Evolutionary conservation across 2,888 invertebrate species (phyloP).

Genomic region (Pycnomerus fuliginosus): DNA sequence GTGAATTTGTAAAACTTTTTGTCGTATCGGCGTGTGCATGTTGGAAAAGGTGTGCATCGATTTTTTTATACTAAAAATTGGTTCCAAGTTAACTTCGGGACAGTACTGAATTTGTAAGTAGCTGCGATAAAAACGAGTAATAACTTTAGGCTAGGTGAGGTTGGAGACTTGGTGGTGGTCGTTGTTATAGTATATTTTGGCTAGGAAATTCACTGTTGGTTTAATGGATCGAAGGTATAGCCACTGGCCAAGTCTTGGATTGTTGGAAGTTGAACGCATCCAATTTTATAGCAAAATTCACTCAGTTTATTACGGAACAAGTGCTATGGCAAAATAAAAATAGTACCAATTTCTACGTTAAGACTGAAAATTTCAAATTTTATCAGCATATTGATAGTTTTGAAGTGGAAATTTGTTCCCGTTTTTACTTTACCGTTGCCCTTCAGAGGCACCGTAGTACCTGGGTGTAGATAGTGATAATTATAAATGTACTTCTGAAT

Average conservation of each 20-base stretch:
- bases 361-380: too few species aligned
- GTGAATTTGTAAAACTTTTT: constrained; percentile 31
- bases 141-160: constrained; percentile 28
- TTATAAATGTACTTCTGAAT: constrained; percentile 36
- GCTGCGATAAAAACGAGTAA: constrained; percentile 27
- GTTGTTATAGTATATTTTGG: constrained; percentile 28
- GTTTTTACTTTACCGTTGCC: too few species aligned
- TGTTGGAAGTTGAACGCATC: constrained; percentile 26
- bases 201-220: constrained; percentile 27
- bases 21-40: constrained; percentile 30
- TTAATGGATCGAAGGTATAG: too few species aligned
- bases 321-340: too few species aligned
- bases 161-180: constrained; percentile 25
- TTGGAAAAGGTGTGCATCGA: constrained; percentile 30
- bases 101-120: constrained; percentile 41
- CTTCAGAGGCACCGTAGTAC: too few species aligned
- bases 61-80: constrained; percentile 24
- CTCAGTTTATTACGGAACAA: too few species aligned
- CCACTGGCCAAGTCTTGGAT: constrained; percentile 23
- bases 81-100: constrained; percentile 38
- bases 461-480: constrained; percentile 44
- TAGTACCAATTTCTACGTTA: too few species aligned
- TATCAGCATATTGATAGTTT: too few species aligned
- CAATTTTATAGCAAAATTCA: too few species aligned
- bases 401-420: too few species aligned